Evolutionary conservation across 2,797 vertebrate genomes (phyloP).

Genomic region (Rhinatrema bivittatum): DNA sequence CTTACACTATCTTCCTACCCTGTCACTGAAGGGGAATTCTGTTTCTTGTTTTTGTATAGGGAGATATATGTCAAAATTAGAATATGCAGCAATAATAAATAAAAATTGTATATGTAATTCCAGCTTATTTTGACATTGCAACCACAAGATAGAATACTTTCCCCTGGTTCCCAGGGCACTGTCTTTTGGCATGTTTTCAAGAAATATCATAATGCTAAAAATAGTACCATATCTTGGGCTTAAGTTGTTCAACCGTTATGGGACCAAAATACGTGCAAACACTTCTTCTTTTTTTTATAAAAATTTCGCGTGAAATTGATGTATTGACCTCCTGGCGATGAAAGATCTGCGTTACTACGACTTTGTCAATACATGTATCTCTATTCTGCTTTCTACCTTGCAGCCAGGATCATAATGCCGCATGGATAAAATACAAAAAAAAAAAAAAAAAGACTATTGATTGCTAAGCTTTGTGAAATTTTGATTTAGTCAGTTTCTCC

Average conservation of each 20-base stretch:
- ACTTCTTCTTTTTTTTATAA: too few species aligned
- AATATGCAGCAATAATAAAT: slow-evolving; percentile 36
- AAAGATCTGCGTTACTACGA: slow-evolving; percentile 35
- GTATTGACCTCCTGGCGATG: too few species aligned
- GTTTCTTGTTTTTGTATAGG: slow-evolving; percentile 39
- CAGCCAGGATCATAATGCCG: slow-evolving; percentile 42
- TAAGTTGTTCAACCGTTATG: slow-evolving; percentile 10
- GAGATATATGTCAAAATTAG: slow-evolving; percentile 37
- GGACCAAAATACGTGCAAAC: too few species aligned
- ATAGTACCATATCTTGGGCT: slow-evolving; percentile 12
- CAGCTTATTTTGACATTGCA: slow-evolving; percentile 7
- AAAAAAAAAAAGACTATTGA: slow-evolving; percentile 47
- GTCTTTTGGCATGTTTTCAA: slow-evolving; percentile 21
- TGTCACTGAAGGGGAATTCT: slow-evolving; percentile 47
- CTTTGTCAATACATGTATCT: slow-evolving; percentile 29
- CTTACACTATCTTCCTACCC: slow-evolving; percentile 52
- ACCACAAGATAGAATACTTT: slow-evolving; percentile 18
- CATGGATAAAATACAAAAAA: slow-evolving; percentile 50
- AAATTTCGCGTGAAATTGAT: too few species aligned
- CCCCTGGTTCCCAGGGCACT: too few species aligned
- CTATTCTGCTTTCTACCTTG: slow-evolving; percentile 28
- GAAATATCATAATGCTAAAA: slow-evolving; percentile 5
- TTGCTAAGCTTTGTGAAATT: slow-evolving; percentile 47
- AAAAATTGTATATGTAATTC: slow-evolving; percentile 20
- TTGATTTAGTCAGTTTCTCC: slow-evolving; percentile 41